These are phyloP conservation scores for Ricordea florida DNA, from an alignment of 92 coral and sea anemone species.

Conservation along the genomic window DNA sequence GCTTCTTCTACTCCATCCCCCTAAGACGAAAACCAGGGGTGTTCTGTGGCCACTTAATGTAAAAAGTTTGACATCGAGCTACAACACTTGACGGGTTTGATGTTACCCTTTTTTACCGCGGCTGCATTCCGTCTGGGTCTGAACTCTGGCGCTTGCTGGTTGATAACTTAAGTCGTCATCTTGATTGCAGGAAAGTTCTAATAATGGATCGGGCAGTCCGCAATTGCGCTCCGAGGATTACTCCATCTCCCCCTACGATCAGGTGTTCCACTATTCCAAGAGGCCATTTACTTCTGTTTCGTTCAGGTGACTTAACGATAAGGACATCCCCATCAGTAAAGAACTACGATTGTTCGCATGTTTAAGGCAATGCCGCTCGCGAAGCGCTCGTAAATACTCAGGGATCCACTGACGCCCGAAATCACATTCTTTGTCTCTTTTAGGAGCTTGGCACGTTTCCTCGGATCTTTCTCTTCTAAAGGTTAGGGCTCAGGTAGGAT, in stretches of 20 bases:
- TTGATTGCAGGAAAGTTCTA: too few species aligned
- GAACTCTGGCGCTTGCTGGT: not conserved
- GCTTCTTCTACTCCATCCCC: too few species aligned
- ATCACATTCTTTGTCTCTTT: not conserved
- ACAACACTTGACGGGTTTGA: too few species aligned
- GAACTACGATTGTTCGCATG: not conserved
- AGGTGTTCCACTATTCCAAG: conserved; percentile 1
- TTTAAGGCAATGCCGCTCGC: conserved; percentile 2
- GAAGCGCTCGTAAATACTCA: not conserved
- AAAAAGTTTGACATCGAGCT: too few species aligned
- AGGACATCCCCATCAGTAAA: not conserved
- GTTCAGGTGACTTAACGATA: not conserved
- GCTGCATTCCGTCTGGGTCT: conserved; percentile 7
- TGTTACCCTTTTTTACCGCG: too few species aligned
- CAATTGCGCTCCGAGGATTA: not conserved
- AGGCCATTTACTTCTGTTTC: conserved; percentile 17
- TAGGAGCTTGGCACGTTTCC: not conserved
- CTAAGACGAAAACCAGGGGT: too few species aligned
- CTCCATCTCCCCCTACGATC: conserved; percentile 11
- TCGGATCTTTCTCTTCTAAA: not conserved
- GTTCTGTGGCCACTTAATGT: too few species aligned
- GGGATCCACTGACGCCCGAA: not conserved
- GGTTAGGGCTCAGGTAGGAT: not conserved
- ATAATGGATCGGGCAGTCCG: not conserved
- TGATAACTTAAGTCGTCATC: too few species aligned